Percentiles rank a stretch among this genome's conserved stretches.
phyloP scores from a whole-genome alignment of 2,797 vertebrate species.

The Melanogrammus aeglefinus region DNA sequence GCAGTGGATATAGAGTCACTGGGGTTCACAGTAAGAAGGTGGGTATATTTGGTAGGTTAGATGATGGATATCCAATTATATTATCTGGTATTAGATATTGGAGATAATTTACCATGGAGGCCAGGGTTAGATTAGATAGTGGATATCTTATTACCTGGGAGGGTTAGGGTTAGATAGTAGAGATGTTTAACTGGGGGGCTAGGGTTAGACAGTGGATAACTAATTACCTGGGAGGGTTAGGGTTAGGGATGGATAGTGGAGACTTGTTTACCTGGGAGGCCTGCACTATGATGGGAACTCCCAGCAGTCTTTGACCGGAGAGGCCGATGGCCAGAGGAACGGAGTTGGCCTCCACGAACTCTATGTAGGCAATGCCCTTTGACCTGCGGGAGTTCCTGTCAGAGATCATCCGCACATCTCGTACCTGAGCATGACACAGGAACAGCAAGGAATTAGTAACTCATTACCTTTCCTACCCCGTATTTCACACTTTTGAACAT shows the following conservation, averaged over 20 bases:
- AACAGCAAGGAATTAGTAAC: not conserved
- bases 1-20: not conserved
- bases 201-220: too few relatives aligned
- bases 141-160: too few relatives aligned
- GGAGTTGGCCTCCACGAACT: constrained; percentile 92
- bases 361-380: constrained; percentile 98
- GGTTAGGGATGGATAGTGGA: too few relatives aligned
- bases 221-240: constrained; percentile 74
- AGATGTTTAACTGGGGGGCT: too few relatives aligned
- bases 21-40: too few relatives aligned
- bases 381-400: constrained; percentile 97
- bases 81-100: constrained; percentile 72
- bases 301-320: constrained; percentile 92
- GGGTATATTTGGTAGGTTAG: too few relatives aligned
- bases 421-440: constrained; percentile 76
- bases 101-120: constrained; percentile 84
- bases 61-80: constrained; percentile 24
- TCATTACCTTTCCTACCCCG: not conserved
- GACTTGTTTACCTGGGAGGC: constrained; percentile 84
- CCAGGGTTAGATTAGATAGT: not conserved
- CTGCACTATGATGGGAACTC: constrained; percentile 96
- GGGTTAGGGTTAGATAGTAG: too few relatives aligned
- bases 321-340: constrained; percentile 95
- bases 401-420: constrained; percentile 96
- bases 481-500: too few relatives aligned